Percentiles rank a stretch among this genome's conserved stretches.
Conservation (phyloP, 2,797 vertebrate genomes). For the Siniperca scherzeri region DNA sequence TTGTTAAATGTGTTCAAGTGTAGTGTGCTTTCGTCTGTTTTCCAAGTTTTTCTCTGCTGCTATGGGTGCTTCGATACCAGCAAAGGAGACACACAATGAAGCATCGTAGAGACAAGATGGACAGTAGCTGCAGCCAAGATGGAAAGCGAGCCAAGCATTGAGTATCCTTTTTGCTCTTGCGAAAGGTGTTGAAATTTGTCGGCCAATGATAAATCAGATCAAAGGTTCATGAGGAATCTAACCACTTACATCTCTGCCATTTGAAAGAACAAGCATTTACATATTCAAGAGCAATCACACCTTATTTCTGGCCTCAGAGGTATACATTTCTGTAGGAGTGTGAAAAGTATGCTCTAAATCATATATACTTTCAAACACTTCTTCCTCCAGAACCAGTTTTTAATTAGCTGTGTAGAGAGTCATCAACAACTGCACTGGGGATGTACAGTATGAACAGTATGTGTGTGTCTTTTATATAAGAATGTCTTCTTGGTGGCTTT, state of each 20-base stretch:
- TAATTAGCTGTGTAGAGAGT: slow-evolving; percentile 60
- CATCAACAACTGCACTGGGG: slow-evolving; percentile 36
- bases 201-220: background rate
- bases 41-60: background rate
- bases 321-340: slow-evolving; percentile 32
- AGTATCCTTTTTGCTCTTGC: background rate
- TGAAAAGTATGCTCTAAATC: slow-evolving; percentile 26
- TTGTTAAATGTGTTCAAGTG: background rate
- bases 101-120: background rate
- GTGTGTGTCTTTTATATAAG: background rate
- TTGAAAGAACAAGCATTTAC: slow-evolving; percentile 19
- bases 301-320: slow-evolving; percentile 24
- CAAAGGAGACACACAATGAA: background rate
- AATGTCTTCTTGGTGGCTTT: background rate
- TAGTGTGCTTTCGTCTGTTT: background rate
- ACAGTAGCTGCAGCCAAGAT: background rate
- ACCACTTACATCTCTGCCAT: background rate
- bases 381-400: slow-evolving; percentile 37
- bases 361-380: slow-evolving; percentile 14
- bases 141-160: background rate
- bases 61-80: background rate
- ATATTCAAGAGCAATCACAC: slow-evolving; percentile 18
- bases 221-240: slow-evolving; percentile 15
- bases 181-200: background rate
- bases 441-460: slow-evolving; percentile 36